Base-by-base conservation (phyloP, 1,140 invertebrate species). In the Idris sp. region DNA sequence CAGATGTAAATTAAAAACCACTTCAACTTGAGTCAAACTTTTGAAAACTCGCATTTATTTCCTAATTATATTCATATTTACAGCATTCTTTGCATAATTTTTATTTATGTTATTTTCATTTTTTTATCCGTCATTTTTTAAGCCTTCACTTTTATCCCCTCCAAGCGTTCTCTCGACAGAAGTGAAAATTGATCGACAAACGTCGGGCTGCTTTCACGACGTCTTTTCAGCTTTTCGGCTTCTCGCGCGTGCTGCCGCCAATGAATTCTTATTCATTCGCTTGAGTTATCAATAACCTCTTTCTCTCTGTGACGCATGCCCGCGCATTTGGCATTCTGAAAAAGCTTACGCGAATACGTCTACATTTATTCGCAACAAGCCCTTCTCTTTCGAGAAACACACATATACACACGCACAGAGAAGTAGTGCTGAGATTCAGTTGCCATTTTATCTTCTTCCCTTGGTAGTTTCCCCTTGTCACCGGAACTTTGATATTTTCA, bases 261-360 rank as follows among this genome's bases (percentile, higher is more conserved):
- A 75, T 62, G 65, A 75, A 75, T 69, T 64, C 65, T 58, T 65
- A 75, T 69, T 75, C 73, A 69, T 64, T 68, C 62, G 58, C 35
- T 46, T 44, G 44, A 64, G 64, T 69, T 68, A 75, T 75, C 72
- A 68, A 69, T 75, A 64, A 68, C 43, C 64, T 68, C 48, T 59
- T 74, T 35, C 41, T 35, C 0, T 31, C 35, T 41, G 64, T 51
- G 43, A 53, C 48, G 56, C 40, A 46, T 53, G 46, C 65, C 41
- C 56, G 59, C 41, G 43, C 30, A 38, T 41, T 61, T 25, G 36
- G 62, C 56, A 74, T 51, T 30, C 40, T 43, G 33, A 36, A 64
- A 68, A 62, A 59, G 49, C 48, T 64, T 14, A 11, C 59, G 31
- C 54, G 65, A 59, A 46, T 31, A 59, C 65, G 40, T 61, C 56